These are phyloP conservation scores for Ctenicera cuprea DNA, from an alignment of 2,888 invertebrate species.

Conservation along the genomic window DNA sequence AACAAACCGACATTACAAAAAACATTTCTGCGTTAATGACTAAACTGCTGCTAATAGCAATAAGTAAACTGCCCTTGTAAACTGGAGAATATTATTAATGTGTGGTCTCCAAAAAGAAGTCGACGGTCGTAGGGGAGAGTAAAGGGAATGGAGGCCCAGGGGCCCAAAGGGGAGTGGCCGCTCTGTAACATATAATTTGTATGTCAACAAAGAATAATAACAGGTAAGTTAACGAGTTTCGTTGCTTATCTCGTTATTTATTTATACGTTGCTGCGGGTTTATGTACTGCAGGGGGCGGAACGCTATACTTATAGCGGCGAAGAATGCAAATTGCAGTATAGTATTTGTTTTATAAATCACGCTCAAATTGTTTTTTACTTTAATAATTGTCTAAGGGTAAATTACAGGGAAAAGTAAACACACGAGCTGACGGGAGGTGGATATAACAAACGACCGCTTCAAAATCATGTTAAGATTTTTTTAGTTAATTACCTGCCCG, in stretches of 20 bases:
- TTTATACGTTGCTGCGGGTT: constrained; percentile 63
- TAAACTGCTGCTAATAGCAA: constrained; percentile 8
- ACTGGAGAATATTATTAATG: constrained; percentile 43
- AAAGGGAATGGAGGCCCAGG: constrained; percentile 43
- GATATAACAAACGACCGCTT: constrained; percentile 16
- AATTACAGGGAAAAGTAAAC: constrained; percentile 42
- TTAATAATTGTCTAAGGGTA: constrained; percentile 26
- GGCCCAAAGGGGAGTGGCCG: constrained; percentile 63
- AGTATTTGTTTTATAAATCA: constrained; percentile 65
- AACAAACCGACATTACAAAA: background rate
- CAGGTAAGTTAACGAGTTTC: constrained; percentile 70
- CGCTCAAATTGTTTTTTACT: constrained; percentile 58
- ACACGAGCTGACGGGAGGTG: background rate
- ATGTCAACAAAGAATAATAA: constrained; percentile 72
- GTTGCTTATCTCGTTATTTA: constrained; percentile 70
- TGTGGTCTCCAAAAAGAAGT: constrained; percentile 49
- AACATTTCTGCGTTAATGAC: constrained; percentile 1
- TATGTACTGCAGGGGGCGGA: constrained; percentile 53
- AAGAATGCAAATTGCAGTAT: constrained; percentile 63
- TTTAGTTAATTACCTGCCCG: background rate
- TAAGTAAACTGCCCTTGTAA: constrained; percentile 9
- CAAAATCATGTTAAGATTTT: constrained; percentile 17
- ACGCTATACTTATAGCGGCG: constrained; percentile 57
- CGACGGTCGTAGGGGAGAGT: constrained; percentile 34
- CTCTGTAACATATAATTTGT: constrained; percentile 70